Conservation (phyloP, 2,797 vertebrate species). For the Semaprochilodus insignis region DNA sequence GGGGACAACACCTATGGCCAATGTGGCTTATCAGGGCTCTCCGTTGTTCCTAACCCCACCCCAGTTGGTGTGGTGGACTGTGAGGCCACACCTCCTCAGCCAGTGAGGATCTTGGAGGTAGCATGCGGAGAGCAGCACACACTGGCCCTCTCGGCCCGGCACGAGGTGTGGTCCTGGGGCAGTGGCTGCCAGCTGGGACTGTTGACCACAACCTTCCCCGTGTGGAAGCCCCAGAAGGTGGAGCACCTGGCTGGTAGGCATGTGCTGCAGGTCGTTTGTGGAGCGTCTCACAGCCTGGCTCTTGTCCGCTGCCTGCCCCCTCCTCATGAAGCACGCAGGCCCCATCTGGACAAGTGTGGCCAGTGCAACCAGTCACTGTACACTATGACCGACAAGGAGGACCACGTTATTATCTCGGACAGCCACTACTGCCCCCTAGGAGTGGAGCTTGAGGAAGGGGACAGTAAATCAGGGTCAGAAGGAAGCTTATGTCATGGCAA, state of each 20-base stretch:
- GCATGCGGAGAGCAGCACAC: slow-evolving; percentile 92
- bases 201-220: slow-evolving; percentile 79
- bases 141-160: slow-evolving; percentile 85
- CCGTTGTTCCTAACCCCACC: slow-evolving; percentile 84
- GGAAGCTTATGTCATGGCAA: background rate
- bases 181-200: slow-evolving; percentile 90
- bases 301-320: slow-evolving; percentile 87
- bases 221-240: slow-evolving; percentile 90
- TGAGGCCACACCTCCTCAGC: slow-evolving; percentile 75
- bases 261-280: slow-evolving; percentile 92
- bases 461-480: slow-evolving; percentile 55
- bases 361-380: slow-evolving; percentile 95
- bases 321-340: slow-evolving; percentile 78
- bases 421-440: slow-evolving; percentile 90
- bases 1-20: slow-evolving; percentile 90
- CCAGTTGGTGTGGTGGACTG: slow-evolving; percentile 84
- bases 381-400: slow-evolving; percentile 98
- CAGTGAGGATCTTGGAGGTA: slow-evolving; percentile 86
- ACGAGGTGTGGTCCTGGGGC: slow-evolving; percentile 96
- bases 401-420: slow-evolving; percentile 98
- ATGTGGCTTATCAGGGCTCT: slow-evolving; percentile 85
- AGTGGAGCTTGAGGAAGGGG: slow-evolving; percentile 78
- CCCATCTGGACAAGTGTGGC: slow-evolving; percentile 88
- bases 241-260: slow-evolving; percentile 88
- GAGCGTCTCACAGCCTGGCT: slow-evolving; percentile 90